Conservation (phyloP, 2,113 vertebrate species). For the Tichodroma muraria region DNA sequence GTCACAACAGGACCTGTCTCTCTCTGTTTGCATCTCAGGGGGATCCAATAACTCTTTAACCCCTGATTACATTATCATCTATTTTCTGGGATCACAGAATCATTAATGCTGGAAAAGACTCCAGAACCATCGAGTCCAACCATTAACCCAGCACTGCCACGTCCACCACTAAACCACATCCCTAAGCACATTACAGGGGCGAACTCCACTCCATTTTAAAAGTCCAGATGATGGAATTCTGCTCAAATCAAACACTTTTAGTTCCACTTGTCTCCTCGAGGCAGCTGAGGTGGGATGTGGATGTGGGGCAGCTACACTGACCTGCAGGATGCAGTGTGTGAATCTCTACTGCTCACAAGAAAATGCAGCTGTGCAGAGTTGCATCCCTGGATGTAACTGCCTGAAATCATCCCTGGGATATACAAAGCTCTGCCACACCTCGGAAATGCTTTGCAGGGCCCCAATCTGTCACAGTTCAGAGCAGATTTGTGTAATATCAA, state of each 20-base stretch:
- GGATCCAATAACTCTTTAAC: neutral
- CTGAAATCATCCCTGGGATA: neutral
- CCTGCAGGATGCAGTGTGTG: rapidly evolving
- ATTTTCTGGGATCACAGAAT: neutral
- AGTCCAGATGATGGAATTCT: neutral
- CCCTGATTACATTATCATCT: neutral
- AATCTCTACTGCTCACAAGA: neutral
- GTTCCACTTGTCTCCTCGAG: neutral
- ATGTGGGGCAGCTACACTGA: rapidly evolving
- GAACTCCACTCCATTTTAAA: neutral
- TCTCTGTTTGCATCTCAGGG: neutral
- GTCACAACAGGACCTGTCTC: neutral
- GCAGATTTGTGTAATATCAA: rapidly evolving
- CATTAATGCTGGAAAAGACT: neutral
- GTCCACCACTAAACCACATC: neutral
- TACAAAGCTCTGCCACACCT: neutral
- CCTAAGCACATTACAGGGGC: neutral
- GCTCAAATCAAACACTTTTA: neutral
- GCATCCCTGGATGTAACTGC: neutral
- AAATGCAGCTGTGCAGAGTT: neutral
- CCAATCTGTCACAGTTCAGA: neutral
- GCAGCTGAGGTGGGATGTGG: neutral
- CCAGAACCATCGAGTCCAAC: neutral
- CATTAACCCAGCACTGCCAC: neutral
- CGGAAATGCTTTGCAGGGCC: neutral